Conservation (phyloP, 37 sponge, comb jelly and placozoan species). For the Cliona cf. orientalis region DNA sequence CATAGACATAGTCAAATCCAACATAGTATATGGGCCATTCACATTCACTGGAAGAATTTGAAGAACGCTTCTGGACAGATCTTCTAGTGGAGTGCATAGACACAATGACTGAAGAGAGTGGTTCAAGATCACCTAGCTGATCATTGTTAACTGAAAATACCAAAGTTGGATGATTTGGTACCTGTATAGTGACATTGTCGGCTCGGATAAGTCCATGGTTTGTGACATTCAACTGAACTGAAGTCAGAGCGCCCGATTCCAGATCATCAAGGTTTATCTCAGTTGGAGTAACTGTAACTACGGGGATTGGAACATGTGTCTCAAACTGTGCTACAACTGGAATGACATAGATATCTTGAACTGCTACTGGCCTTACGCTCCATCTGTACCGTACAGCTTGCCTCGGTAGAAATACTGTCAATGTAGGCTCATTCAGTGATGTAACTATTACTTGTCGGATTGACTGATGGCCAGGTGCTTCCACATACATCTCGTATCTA, state of each 20-base stretch:
- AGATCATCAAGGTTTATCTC: constrained; percentile 29
- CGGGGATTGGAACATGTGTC: constrained; percentile 49
- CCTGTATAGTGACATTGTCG: constrained; percentile 15
- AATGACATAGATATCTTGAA: constrained; percentile 29
- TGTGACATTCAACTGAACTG: constrained; percentile 45
- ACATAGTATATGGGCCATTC: constrained; percentile 12
- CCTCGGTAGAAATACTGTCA: constrained; percentile 43
- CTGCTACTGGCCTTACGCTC: constrained; percentile 27
- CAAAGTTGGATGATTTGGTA: constrained; percentile 41
- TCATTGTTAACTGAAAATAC: constrained; percentile 2
- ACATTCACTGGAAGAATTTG: too few species aligned
- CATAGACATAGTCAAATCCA: constrained; percentile 18
- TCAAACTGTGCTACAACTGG: constrained; percentile 44
- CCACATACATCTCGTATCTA: constrained; percentile 28
- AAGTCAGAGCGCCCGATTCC: constrained; percentile 5
- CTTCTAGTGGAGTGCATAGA: constrained; percentile 21
- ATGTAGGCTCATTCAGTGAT: constrained; percentile 4
- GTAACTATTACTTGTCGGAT: constrained; percentile 10
- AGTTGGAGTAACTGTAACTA: constrained; percentile 37
- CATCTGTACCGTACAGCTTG: constrained; percentile 34
- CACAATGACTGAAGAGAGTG: constrained; percentile 33
- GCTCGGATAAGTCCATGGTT: constrained; percentile 55
- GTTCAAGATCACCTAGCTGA: constrained; percentile 28
- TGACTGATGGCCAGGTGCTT: constrained; percentile 19
- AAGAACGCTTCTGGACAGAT: background rate